A percentile compares a stretch with the other conserved stretches of the same genome.
phyloP scores from a whole-genome alignment of 1,140 invertebrate species.

The Pachypsylla venusta region DNA sequence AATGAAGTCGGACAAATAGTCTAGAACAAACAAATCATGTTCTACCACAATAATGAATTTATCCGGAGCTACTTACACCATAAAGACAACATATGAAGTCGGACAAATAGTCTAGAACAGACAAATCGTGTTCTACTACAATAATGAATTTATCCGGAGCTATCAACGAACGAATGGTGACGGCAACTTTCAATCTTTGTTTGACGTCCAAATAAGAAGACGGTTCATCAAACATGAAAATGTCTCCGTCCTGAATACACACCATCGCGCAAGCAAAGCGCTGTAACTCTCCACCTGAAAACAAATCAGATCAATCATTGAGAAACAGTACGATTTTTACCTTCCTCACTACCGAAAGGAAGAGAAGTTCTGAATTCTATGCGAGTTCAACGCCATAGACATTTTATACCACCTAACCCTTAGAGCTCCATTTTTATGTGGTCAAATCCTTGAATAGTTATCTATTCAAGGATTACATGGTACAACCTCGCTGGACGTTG shows the following conservation, averaged over 20 bases:
- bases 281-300: constrained; percentile 87
- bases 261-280: constrained; percentile 97
- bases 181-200: constrained; percentile 91
- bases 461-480: too few relatives aligned
- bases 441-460: too few relatives aligned
- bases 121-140: constrained; percentile 98
- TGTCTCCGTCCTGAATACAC: constrained; percentile 95
- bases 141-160: constrained; percentile 94
- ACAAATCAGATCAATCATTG: too few relatives aligned
- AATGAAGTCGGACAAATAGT: constrained; percentile 98
- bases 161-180: constrained; percentile 82
- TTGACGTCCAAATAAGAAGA: constrained; percentile 98
- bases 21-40: constrained; percentile 96
- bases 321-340: too few relatives aligned
- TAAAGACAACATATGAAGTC: constrained; percentile 99
- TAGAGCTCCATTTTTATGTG: too few relatives aligned
- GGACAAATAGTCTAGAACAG: constrained; percentile 95
- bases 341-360: too few relatives aligned
- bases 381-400: too few relatives aligned
- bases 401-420: too few relatives aligned
- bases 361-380: too few relatives aligned
- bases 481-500: too few relatives aligned
- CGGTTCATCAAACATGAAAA: constrained; percentile 99
- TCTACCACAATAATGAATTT: constrained; percentile 99
- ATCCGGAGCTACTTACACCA: constrained; percentile 61